A percentile compares a stretch with the other conserved stretches of the same genome.
These are phyloP conservation scores for Rotaria macrura DNA, from an alignment of 2,888 invertebrate species.

Conservation along the genomic window DNA sequence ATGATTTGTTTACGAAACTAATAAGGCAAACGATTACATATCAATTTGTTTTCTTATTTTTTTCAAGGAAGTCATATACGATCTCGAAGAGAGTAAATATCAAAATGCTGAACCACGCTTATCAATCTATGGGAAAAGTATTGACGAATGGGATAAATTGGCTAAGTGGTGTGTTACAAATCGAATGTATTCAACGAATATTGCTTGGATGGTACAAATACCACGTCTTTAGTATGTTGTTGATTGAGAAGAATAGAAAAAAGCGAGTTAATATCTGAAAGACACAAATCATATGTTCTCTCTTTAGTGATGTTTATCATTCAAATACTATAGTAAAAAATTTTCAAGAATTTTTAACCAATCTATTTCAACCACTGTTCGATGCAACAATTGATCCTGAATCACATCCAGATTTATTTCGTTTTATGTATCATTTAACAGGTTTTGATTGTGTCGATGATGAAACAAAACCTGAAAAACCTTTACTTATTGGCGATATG, in stretches of 20 bases:
- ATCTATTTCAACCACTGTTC: slow-evolving; percentile 86
- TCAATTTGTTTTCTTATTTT: slow-evolving; percentile 12
- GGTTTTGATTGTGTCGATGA: slow-evolving; percentile 99
- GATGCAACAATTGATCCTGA: slow-evolving; percentile 86
- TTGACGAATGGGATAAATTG: slow-evolving; percentile 87
- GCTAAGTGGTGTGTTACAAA: slow-evolving; percentile 88
- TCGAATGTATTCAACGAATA: slow-evolving; percentile 86
- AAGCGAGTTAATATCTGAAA: too few relatives aligned
- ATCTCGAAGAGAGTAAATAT: slow-evolving; percentile 95
- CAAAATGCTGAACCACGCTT: slow-evolving; percentile 89
- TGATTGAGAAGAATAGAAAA: too few relatives aligned
- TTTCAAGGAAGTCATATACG: slow-evolving; percentile 84
- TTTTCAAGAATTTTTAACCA: slow-evolving; percentile 87
- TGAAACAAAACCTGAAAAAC: slow-evolving; percentile 95
- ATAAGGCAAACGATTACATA: too few relatives aligned
- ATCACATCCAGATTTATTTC: slow-evolving; percentile 80
- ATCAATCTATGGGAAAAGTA: slow-evolving; percentile 85
- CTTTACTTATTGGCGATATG: slow-evolving; percentile 64
- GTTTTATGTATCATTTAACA: slow-evolving; percentile 69
- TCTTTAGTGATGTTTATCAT: slow-evolving; percentile 82
- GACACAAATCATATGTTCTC: too few relatives aligned
- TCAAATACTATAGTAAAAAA: slow-evolving; percentile 81
- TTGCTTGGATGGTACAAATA: slow-evolving; percentile 92
- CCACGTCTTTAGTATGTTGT: slow-evolving; percentile 79
- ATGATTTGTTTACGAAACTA: too few relatives aligned